These are phyloP conservation scores for Ormyrus thymus DNA, from an alignment of 2,888 invertebrate species.

Conservation along the genomic window DNA sequence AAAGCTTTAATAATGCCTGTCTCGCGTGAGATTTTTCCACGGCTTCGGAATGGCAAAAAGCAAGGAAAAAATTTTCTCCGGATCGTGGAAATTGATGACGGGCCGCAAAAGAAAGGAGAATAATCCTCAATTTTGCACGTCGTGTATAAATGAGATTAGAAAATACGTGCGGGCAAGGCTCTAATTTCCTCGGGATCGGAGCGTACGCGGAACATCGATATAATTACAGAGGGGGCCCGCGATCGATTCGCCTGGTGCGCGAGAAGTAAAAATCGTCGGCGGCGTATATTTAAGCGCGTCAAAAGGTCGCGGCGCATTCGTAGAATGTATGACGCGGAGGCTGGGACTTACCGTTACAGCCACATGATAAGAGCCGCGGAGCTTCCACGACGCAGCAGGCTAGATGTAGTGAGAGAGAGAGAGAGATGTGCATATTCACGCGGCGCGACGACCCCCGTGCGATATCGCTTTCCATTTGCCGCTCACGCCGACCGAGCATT, in stretches of 20 bases:
- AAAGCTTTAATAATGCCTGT: conserved; percentile 15
- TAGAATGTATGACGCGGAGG: conserved; percentile 23
- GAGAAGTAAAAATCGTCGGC: conserved; percentile 7
- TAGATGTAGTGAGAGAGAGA: too few relatives aligned
- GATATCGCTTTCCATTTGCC: conserved; percentile 29
- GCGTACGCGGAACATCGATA: neutral
- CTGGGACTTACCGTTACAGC: conserved; percentile 29
- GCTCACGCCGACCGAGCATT: neutral
- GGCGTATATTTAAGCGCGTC: neutral
- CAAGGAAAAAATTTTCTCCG: neutral
- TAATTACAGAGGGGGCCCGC: conserved; percentile 12
- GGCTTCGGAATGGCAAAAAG: neutral
- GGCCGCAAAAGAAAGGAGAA: neutral
- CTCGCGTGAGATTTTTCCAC: conserved; percentile 9
- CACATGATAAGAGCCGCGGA: neutral
- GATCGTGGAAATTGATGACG: neutral
- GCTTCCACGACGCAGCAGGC: too few relatives aligned
- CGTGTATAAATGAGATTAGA: conserved; percentile 2
- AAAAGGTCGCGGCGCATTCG: neutral
- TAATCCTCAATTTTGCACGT: conserved; percentile 15
- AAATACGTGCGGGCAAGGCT: neutral
- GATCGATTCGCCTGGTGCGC: conserved; percentile 21
- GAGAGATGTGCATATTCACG: neutral
- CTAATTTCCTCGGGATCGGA: conserved; percentile 20
- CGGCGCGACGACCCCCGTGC: conserved; percentile 1